Evolutionary conservation across 2,113 vertebrate genomes (phyloP).

Genomic region (Burhinus bistriatus): DNA sequence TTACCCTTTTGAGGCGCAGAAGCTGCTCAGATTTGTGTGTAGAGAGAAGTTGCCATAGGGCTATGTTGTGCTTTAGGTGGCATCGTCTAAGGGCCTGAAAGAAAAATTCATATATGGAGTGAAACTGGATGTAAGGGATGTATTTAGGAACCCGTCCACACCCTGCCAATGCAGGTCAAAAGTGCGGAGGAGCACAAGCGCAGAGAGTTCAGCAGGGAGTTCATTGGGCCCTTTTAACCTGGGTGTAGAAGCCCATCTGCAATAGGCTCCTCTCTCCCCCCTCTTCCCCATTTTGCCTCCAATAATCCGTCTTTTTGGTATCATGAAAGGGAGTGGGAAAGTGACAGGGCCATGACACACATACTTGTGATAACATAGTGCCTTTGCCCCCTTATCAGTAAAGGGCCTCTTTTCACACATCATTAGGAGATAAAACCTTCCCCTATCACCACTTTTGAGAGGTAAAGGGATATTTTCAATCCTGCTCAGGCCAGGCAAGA

Average conservation of each 20-base stretch:
- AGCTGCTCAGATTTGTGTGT: slow-evolving; percentile 88
- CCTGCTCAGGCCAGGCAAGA: not conserved
- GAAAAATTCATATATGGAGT: not conserved
- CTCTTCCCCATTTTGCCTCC: not conserved
- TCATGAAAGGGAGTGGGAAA: not conserved
- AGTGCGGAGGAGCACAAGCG: not conserved
- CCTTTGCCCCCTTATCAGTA: not conserved
- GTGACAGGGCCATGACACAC: not conserved
- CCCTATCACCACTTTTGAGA: not conserved
- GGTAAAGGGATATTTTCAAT: not conserved
- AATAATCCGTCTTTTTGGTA: not conserved
- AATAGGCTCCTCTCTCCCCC: not conserved
- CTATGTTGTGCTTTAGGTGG: slow-evolving; percentile 80
- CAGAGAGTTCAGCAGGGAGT: not conserved
- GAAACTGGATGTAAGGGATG: not conserved
- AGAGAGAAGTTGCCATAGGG: slow-evolving; percentile 89
- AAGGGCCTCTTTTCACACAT: not conserved
- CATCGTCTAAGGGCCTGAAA: slow-evolving; percentile 82
- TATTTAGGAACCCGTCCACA: not conserved
- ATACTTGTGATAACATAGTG: not conserved
- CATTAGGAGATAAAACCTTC: not conserved
- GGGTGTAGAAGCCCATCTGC: not conserved
- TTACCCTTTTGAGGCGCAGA: slow-evolving; percentile 84
- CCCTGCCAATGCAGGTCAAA: not conserved
- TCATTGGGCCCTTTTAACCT: not conserved